Evolutionary conservation across 2,797 vertebrate genomes (phyloP).

Genomic region (Hapalemur alaotrensis): DNA sequence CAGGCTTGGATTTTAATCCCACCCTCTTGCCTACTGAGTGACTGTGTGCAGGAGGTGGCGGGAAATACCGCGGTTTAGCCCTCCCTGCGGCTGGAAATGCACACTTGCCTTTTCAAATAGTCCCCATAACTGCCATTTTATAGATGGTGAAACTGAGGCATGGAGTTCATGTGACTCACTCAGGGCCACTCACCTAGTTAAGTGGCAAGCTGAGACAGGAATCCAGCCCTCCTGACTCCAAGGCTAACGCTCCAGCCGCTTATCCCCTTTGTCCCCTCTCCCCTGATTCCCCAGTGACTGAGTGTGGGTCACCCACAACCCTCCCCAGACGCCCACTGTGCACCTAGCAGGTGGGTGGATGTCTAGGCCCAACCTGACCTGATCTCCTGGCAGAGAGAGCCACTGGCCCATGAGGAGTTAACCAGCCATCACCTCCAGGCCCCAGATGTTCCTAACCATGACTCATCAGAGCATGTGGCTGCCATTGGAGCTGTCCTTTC

Average conservation of each 20-base stretch:
- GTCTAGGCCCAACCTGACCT: background rate
- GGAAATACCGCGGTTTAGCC: background rate
- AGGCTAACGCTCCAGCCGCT: too few species aligned
- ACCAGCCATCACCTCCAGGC: conserved; percentile 40
- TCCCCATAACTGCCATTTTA: background rate
- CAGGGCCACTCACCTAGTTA: background rate
- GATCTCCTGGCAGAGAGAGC: conserved; percentile 17
- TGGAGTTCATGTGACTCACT: background rate
- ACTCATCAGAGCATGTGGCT: conserved; percentile 74
- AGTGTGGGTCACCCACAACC: background rate
- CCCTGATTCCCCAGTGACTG: background rate
- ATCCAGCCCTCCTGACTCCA: background rate
- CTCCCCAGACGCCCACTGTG: background rate
- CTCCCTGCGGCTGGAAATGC: background rate
- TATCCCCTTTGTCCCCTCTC: background rate
- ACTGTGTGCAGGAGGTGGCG: background rate
- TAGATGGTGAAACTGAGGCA: background rate
- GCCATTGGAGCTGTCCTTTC: conserved; percentile 63
- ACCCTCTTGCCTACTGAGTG: background rate
- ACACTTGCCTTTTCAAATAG: background rate
- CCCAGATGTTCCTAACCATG: conserved; percentile 60
- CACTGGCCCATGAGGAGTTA: conserved; percentile 60
- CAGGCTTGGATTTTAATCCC: background rate
- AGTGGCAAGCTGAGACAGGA: background rate
- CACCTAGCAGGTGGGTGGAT: background rate